Conservation (phyloP, 2,113 vertebrate species). For the Oreocharis arfaki region DNA sequence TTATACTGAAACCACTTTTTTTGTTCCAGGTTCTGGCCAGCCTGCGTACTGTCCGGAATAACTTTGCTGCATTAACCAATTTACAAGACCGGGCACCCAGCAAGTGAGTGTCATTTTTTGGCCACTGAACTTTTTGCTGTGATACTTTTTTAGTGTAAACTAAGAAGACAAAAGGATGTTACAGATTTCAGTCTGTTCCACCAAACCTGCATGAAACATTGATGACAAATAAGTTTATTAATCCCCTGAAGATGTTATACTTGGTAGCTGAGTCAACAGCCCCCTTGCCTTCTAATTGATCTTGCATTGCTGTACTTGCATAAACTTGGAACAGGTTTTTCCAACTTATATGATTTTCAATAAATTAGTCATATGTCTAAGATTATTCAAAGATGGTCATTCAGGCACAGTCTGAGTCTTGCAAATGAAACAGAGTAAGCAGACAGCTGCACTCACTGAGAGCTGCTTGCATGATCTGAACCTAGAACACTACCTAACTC, state of each 20-base stretch:
- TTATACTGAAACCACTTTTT: slow-evolving; percentile 1
- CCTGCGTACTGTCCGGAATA: slow-evolving; percentile 96
- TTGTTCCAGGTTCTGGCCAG: slow-evolving; percentile 90
- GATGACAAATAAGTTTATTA: not conserved
- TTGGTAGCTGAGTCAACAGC: not conserved
- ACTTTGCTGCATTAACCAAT: slow-evolving; percentile 98
- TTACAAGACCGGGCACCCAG: slow-evolving; percentile 90
- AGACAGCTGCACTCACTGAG: not conserved
- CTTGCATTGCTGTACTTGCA: not conserved
- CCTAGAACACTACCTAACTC: not conserved
- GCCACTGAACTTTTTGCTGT: not conserved
- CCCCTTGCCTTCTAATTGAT: not conserved
- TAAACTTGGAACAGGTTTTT: not conserved
- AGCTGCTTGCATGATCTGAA: not conserved
- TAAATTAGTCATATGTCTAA: not conserved
- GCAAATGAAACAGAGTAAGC: not conserved
- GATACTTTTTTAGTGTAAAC: not conserved
- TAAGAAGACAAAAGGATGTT: not conserved
- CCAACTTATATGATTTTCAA: not conserved
- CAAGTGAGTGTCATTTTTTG: slow-evolving; percentile 81
- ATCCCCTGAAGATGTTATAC: not conserved
- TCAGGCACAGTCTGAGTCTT: not conserved
- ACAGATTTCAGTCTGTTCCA: not conserved
- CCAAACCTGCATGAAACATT: not conserved
- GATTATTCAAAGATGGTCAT: not conserved